Percentiles rank a stretch among this genome's conserved stretches.
These are phyloP conservation scores for Baronia brevicornis DNA, from an alignment of 2,888 invertebrate genomes.

Conservation along the genomic window DNA sequence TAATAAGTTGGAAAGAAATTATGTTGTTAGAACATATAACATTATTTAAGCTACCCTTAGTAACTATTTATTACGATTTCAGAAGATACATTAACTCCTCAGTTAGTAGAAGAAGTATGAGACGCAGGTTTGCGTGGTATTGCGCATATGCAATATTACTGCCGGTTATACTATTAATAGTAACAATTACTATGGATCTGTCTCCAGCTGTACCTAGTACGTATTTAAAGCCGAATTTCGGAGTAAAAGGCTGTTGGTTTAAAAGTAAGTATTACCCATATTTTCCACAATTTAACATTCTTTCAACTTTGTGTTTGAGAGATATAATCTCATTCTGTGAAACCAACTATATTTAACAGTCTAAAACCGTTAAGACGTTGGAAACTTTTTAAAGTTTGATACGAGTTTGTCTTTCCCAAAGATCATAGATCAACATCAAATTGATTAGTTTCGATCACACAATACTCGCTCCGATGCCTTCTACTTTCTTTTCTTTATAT, in stretches of 20 bases:
- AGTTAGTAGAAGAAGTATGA: conserved; percentile 57
- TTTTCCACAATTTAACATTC: too few species aligned
- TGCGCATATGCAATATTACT: conserved; percentile 74
- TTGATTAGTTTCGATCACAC: too few species aligned
- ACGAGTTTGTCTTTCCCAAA: too few species aligned
- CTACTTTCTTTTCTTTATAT: too few species aligned
- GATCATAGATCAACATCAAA: too few species aligned
- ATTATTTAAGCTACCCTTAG: not conserved
- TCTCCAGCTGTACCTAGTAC: conserved; percentile 77
- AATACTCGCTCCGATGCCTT: too few species aligned
- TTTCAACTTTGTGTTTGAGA: too few species aligned
- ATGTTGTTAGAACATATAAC: too few species aligned
- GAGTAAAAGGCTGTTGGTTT: conserved; percentile 77
- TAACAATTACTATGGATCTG: conserved; percentile 76
- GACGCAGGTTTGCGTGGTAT: conserved; percentile 73
- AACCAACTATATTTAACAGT: too few species aligned
- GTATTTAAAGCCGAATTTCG: conserved; percentile 76
- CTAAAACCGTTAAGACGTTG: too few species aligned
- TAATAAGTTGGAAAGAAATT: conserved; percentile 28
- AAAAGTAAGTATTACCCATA: conserved; percentile 77
- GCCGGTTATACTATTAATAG: conserved; percentile 66
- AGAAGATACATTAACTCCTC: conserved; percentile 58
- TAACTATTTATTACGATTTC: conserved; percentile 17
- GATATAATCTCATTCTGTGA: too few species aligned
- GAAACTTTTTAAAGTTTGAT: too few species aligned